phyloP scores from a whole-genome alignment of 2,797 vertebrate species.

The Cynodonichthys magdalenae region DNA sequence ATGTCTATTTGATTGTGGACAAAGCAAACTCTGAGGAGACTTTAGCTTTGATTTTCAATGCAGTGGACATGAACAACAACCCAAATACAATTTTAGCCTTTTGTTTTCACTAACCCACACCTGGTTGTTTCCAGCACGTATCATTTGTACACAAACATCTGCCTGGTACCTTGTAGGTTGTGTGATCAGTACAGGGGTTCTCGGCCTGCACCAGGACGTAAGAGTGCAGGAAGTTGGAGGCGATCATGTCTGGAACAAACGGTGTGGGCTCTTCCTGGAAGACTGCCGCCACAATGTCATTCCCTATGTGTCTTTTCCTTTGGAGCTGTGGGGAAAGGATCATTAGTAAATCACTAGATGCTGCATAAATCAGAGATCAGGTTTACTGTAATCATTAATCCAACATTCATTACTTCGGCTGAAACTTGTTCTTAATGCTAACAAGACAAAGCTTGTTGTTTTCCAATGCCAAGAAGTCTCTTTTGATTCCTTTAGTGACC shows the following conservation, averaged over 20 bases:
- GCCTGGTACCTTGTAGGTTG: slow-evolving; percentile 87
- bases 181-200: slow-evolving; percentile 80
- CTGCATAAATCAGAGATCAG: too few species aligned
- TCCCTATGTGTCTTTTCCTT: slow-evolving; percentile 97
- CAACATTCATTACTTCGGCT: too few species aligned
- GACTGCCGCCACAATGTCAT: slow-evolving; percentile 94
- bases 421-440: too few species aligned
- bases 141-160: background rate
- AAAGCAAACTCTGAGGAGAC: too few species aligned
- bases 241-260: slow-evolving; percentile 97
- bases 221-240: slow-evolving; percentile 97
- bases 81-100: too few species aligned
- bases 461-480: too few species aligned
- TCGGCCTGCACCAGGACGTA: slow-evolving; percentile 94
- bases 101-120: background rate
- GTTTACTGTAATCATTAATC: too few species aligned
- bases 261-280: slow-evolving; percentile 96
- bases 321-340: slow-evolving; percentile 83
- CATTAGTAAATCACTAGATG: background rate
- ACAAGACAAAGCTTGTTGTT: too few species aligned
- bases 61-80: too few species aligned
- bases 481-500: too few species aligned
- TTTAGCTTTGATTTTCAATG: too few species aligned
- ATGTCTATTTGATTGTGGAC: too few species aligned
- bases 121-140: background rate